Evolutionary conservation across 2,113 vertebrate genomes (phyloP).

Genomic region (Oreotrochilus melanogaster): DNA sequence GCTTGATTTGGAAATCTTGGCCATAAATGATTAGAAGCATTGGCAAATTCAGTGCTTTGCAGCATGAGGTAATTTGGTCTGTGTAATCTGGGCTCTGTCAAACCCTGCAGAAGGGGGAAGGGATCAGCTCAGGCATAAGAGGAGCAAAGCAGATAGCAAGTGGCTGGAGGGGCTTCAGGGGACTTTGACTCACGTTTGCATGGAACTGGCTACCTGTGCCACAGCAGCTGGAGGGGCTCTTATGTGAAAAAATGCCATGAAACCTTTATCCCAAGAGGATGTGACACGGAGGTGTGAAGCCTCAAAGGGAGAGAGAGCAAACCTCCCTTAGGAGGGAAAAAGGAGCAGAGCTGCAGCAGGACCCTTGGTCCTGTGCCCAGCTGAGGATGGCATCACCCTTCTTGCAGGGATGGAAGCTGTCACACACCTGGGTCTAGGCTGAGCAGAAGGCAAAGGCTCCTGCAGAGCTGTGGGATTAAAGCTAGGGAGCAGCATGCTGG

Average conservation of each 20-base stretch:
- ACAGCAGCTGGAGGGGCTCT: neutral
- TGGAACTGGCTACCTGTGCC: neutral
- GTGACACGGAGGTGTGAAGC: neutral
- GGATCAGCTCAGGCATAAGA: neutral
- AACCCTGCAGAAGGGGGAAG: rapidly evolving
- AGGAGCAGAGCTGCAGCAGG: neutral
- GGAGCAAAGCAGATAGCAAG: neutral
- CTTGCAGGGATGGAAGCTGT: neutral
- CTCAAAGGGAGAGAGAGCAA: neutral
- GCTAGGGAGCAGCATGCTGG: neutral
- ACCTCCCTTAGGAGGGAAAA: neutral
- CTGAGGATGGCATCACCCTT: neutral
- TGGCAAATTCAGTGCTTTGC: neutral
- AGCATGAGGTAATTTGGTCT: neutral
- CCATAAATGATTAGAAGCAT: neutral
- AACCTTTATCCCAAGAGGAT: neutral
- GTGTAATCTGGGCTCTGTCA: neutral
- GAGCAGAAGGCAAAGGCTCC: neutral
- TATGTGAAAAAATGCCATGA: neutral
- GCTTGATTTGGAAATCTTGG: neutral
- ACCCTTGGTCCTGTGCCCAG: rapidly evolving
- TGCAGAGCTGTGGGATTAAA: rapidly evolving
- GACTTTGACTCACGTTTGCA: neutral
- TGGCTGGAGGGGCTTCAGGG: neutral
- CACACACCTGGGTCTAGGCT: neutral